Conservation (phyloP, 2,113 vertebrate genomes). For the Ceyx margarethae region DNA sequence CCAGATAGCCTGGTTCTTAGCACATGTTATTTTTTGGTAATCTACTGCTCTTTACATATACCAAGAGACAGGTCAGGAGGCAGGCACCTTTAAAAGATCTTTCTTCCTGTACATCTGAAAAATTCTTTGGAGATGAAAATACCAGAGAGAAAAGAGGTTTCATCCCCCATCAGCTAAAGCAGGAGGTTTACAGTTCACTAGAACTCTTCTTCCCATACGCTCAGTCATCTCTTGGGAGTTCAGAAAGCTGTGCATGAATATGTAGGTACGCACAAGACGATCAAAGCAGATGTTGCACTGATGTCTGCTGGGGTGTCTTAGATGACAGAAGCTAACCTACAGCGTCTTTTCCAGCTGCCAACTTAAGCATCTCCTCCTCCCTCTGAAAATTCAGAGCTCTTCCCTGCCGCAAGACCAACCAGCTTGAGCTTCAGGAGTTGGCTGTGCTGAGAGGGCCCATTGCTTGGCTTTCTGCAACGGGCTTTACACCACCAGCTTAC, state of each 20-base stretch:
- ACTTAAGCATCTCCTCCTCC: neutral
- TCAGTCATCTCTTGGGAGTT: slow-evolving; percentile 69
- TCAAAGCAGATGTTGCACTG: slow-evolving; percentile 73
- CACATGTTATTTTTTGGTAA: neutral
- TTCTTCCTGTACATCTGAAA: neutral
- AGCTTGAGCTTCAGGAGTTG: neutral
- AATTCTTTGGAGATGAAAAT: neutral
- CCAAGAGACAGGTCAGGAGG: neutral
- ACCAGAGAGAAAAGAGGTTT: neutral
- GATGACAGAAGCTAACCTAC: slow-evolving; percentile 65
- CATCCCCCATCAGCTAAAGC: slow-evolving; percentile 14
- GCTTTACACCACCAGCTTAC: neutral
- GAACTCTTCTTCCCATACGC: slow-evolving; percentile 66
- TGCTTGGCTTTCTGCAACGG: fast-evolving
- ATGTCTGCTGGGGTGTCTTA: slow-evolving; percentile 70
- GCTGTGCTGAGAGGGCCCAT: neutral
- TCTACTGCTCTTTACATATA: neutral
- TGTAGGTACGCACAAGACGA: slow-evolving; percentile 68
- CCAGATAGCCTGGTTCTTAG: neutral
- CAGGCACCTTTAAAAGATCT: neutral
- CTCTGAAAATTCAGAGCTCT: neutral
- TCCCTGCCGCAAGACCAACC: neutral
- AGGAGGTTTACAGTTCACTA: slow-evolving; percentile 58
- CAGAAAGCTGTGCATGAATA: slow-evolving; percentile 78
- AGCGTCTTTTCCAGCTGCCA: slow-evolving; percentile 61